Evolutionary conservation across 2,888 invertebrate genomes (phyloP).

Genomic region (Acleris holmiana): DNA sequence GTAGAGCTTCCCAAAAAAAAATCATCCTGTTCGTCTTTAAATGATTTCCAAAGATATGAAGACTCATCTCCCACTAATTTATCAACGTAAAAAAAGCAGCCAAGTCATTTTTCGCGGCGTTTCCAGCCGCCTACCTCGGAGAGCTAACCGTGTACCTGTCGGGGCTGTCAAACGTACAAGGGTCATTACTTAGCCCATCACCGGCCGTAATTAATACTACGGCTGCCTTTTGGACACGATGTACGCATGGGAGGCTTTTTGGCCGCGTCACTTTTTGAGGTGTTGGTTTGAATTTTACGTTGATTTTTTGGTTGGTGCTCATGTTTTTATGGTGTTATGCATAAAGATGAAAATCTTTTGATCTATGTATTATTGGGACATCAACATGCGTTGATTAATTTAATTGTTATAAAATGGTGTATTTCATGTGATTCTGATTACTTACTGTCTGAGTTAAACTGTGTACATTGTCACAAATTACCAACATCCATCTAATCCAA

Average conservation of each 20-base stretch:
- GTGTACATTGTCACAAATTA: too few species aligned
- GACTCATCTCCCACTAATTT: conserved; percentile 16
- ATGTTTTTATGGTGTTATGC: too few species aligned
- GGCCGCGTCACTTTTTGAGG: conserved; percentile 8
- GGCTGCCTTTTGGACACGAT: conserved; percentile 43
- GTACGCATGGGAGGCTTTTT: conserved; percentile 23
- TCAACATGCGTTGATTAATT: too few species aligned
- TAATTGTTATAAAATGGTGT: too few species aligned
- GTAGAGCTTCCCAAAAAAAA: too few species aligned
- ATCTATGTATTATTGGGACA: too few species aligned
- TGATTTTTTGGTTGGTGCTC: not conserved
- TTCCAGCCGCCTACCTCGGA: conserved; percentile 41
- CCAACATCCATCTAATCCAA: too few species aligned
- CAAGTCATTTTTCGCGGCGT: conserved; percentile 14
- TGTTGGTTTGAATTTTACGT: not conserved
- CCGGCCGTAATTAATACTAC: conserved; percentile 73
- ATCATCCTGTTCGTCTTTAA: too few species aligned
- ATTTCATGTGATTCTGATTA: too few species aligned
- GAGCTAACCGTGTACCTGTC: conserved; percentile 63
- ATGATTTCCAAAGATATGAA: not conserved
- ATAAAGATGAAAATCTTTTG: too few species aligned
- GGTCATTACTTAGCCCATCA: conserved; percentile 82
- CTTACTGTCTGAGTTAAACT: too few species aligned
- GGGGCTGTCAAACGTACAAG: conserved; percentile 78
- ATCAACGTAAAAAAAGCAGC: conserved; percentile 12